Percentiles rank a stretch among this genome's conserved stretches.
These are phyloP conservation scores for Acipenser ruthenus DNA, from an alignment of 2,797 vertebrate species.

Conservation along the genomic window DNA sequence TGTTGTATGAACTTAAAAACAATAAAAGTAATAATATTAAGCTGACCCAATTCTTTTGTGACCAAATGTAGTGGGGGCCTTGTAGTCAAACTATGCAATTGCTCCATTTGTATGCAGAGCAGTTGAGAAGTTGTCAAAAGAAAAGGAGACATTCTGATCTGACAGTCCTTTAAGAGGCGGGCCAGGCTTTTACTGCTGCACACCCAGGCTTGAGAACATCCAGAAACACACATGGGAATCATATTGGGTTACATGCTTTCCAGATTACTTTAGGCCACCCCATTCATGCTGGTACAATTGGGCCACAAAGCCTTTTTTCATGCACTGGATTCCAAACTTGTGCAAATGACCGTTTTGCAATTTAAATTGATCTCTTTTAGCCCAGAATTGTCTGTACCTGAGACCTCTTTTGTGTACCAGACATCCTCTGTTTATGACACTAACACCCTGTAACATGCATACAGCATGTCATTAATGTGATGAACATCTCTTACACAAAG, in stretches of 20 bases:
- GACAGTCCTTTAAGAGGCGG: conserved; percentile 22
- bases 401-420: neutral
- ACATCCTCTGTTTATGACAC: neutral
- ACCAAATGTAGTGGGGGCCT: no score
- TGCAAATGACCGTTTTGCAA: neutral
- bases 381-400: neutral
- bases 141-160: conserved; percentile 32
- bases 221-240: conserved; percentile 31
- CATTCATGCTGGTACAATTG: conserved; percentile 18
- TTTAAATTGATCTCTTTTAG: neutral
- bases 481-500: neutral
- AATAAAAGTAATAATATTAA: no score
- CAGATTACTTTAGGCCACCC: conserved; percentile 16
- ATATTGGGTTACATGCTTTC: conserved; percentile 35
- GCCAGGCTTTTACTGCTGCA: conserved; percentile 29
- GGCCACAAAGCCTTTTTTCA: conserved; percentile 10
- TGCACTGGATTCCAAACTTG: neutral
- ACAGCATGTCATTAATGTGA: neutral
- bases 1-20: no score
- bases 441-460: no score
- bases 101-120: conserved; percentile 18
- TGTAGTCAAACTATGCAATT: neutral
- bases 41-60: no score
- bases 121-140: conserved; percentile 37
- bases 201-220: conserved; percentile 8